Base-by-base conservation (phyloP, 1,140 invertebrate species). In the Magallana angulata region DNA sequence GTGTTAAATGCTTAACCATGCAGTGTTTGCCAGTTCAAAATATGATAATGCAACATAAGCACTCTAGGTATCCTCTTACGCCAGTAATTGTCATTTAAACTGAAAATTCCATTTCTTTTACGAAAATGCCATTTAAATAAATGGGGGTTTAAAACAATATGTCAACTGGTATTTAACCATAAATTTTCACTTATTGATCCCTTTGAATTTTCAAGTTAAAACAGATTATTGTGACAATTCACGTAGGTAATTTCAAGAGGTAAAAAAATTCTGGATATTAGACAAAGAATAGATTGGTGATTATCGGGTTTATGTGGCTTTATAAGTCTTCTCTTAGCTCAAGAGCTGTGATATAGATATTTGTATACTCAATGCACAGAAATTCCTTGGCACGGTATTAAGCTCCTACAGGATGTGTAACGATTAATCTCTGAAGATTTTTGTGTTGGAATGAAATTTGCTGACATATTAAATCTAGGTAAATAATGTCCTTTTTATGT, bases 81-180 rank as follows among this genome's bases (percentile, higher is more conserved):
- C 68, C 7, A 36, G 36, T 48, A 76, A 76, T 30, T 30, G 68
- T 76, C 68, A 76, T 76, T 36, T 30, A 30, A 4, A 2, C 18
- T 48, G 24, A 76, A 76, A 76, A 30, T 76, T 76, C 18, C 24
- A 76, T 76, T 71, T 71, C 68, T 71, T 71, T 24, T 30, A 11
- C 18, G 18, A 24, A 71, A 14, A 14, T 12, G 24, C 24, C 24
- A 76, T 76, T 76, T 18, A 30, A 18, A 11, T 76, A 76, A 24
- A 76, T 30, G 68, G 68, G 68, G 68, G 68, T 76, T 76, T 76
- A 76, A 76, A 76, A 76, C 68, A 76, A 76, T 76, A 76, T 76
- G 68, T 76, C 36, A 76, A 76, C 11, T 76, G 68, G 68, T 76
- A 76, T 30, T 76, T 36, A 76, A 76, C 68, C 68, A 36, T 36